phyloP scores from a whole-genome alignment of 2,113 vertebrate genomes.

The Cebus imitator region DNA sequence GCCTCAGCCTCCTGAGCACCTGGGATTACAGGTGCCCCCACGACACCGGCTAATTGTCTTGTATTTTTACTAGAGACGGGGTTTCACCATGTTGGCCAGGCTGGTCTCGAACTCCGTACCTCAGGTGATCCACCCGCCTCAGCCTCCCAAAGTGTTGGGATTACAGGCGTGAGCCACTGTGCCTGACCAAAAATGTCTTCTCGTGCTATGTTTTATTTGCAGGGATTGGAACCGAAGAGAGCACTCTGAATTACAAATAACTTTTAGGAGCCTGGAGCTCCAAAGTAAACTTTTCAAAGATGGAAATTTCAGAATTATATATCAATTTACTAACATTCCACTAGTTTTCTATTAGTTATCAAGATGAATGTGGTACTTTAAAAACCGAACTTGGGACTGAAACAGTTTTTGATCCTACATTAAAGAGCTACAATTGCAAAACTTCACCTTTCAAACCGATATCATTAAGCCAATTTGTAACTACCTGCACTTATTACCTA shows the following conservation, averaged over 20 bases:
- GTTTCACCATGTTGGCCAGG: too few relatives aligned
- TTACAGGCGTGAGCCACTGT: too few relatives aligned
- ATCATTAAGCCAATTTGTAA: background rate
- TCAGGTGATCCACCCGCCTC: too few relatives aligned
- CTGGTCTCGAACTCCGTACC: too few relatives aligned
- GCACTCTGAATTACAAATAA: slow-evolving; percentile 28
- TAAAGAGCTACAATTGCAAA: slow-evolving; percentile 2
- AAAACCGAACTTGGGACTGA: slow-evolving; percentile 36
- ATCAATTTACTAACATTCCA: background rate
- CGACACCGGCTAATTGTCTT: too few relatives aligned
- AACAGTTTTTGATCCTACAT: background rate
- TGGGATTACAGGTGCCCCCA: too few relatives aligned
- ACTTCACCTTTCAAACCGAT: background rate
- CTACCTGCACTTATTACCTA: background rate
- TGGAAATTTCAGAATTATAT: background rate
- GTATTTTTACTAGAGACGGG: too few relatives aligned
- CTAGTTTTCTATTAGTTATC: slow-evolving; percentile 15
- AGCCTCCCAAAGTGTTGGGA: too few relatives aligned
- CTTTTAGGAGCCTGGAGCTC: background rate
- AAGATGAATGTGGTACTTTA: background rate
- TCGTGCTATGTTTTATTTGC: slow-evolving; percentile 11
- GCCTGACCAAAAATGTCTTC: slow-evolving; percentile 3
- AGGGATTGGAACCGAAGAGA: slow-evolving; percentile 6
- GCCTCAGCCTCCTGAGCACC: too few relatives aligned
- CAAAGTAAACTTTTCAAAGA: slow-evolving; percentile 33